Evolutionary conservation across 2,888 invertebrate genomes (phyloP), one percentile per base, ranked within the genome.

Genomic region (Glaucopsyche alexis): DNA sequence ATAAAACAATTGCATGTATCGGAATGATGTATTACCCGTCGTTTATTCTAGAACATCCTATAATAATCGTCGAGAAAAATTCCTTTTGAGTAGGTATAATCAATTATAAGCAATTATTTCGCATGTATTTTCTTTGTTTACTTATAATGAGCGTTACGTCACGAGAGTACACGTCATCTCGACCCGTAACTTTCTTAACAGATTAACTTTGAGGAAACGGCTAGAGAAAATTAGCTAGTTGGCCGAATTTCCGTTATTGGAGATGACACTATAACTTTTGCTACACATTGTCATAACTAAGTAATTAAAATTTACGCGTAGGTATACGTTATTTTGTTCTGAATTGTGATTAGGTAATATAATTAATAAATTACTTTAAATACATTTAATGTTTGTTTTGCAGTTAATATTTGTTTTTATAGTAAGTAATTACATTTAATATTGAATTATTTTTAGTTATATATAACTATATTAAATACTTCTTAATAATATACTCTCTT

Each of bases 141-240:
- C 69, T 47, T 38, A 14, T 49, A 47, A 69, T 69, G 49, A 29
- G 14, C 29, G 14, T 45, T 16, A 45, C 67, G 16, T 67, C 42
- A 19, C 45, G 19, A n/a, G 40, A 9, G 16, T 16, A 67, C 45
- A 19, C 16, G 16, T 45, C 19, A 67, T 67, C 67, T 60, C 7
- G 60, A 60, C 60, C 13, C n/a, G n/a, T 49, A 69, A 69, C 69
- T 69, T 69, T 69, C 47, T 42, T 66, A 66, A 66, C 42, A 66
- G 29, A 60, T 60, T 60, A 60, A 60, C 60, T 38, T 60, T 13
- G 60, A 38, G 60, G 60, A 60, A 60, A 9, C 29, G 38, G 29
- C 60, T 60, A 38, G 7, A 60, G 60, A 60, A 29, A 60, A 60
- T 60, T 60, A 60, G 60, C 60, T 38, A 60, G 60, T 60, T 60